Evolutionary conservation across 2,113 vertebrate genomes (phyloP).

Genomic region (Cairina moschata): DNA sequence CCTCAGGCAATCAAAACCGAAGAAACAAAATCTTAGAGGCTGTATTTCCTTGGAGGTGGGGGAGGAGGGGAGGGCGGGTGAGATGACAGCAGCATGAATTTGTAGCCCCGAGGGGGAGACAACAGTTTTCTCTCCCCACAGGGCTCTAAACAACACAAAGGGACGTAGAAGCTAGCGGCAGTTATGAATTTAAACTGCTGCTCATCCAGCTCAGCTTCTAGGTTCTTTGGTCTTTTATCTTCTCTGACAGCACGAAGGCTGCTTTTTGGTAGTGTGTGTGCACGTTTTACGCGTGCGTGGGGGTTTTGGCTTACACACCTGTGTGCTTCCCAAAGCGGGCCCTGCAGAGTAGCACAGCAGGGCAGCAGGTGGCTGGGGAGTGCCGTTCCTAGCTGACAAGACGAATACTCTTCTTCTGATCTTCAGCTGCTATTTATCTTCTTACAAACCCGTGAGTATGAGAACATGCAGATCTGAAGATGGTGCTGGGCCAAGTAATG

Average conservation of each 20-base stretch:
- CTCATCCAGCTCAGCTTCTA: not conserved
- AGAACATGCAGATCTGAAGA: slow-evolving; percentile 54
- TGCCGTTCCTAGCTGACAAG: not conserved
- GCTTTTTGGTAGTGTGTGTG: not conserved
- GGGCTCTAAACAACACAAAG: not conserved
- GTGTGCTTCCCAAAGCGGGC: not conserved
- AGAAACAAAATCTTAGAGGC: slow-evolving; percentile 90
- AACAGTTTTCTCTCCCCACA: not conserved
- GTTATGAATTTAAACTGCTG: not conserved
- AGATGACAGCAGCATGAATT: slow-evolving; percentile 29
- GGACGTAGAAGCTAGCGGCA: not conserved
- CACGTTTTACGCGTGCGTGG: not conserved
- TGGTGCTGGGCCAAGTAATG: slow-evolving; percentile 66
- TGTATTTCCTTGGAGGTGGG: not conserved
- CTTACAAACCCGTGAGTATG: slow-evolving; percentile 38
- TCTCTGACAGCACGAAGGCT: slow-evolving; percentile 22
- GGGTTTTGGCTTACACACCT: not conserved
- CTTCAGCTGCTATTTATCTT: slow-evolving; percentile 49
- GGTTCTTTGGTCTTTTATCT: slow-evolving; percentile 34
- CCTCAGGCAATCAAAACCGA: slow-evolving; percentile 98
- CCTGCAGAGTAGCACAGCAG: not conserved
- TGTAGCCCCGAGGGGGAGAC: not conserved
- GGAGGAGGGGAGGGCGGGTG: not conserved
- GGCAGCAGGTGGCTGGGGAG: not conserved
- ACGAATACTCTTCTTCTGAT: slow-evolving; percentile 32